These are phyloP conservation scores for Notechis scutatus DNA, from an alignment of 2,113 vertebrate genomes.

Conservation along the genomic window DNA sequence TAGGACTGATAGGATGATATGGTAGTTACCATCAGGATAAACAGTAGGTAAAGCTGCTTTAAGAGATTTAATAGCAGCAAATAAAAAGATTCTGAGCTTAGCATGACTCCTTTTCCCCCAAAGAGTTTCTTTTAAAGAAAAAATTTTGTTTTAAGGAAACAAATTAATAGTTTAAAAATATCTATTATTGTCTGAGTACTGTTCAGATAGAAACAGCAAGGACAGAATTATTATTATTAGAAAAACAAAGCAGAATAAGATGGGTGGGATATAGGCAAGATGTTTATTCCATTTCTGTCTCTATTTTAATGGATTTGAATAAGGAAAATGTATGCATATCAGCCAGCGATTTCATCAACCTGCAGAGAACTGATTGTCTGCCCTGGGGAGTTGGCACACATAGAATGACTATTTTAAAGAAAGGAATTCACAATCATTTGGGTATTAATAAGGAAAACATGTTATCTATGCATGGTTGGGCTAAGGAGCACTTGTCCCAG, in stretches of 20 bases:
- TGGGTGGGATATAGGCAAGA: not conserved
- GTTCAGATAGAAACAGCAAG: not conserved
- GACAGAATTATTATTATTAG: not conserved
- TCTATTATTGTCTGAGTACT: not conserved
- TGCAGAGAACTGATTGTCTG: not conserved
- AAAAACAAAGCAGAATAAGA: not conserved
- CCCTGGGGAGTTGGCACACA: not conserved
- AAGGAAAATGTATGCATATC: not conserved
- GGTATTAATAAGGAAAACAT: not conserved
- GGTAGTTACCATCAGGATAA: not conserved
- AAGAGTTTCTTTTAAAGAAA: not conserved
- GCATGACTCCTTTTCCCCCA: too few species aligned
- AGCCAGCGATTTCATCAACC: not conserved
- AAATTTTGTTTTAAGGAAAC: not conserved
- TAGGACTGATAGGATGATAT: not conserved
- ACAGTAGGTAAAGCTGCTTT: not conserved
- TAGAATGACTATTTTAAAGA: not conserved
- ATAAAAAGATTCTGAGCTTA: not conserved
- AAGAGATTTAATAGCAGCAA: not conserved
- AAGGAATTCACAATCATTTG: not conserved
- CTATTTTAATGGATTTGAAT: not conserved
- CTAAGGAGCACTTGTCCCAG: not conserved
- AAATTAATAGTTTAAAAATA: not conserved
- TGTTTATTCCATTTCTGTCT: not conserved
- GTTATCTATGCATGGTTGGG: not conserved